Base-by-base conservation (phyloP, 2,113 vertebrate species). In the Dicaeum eximium region DNA sequence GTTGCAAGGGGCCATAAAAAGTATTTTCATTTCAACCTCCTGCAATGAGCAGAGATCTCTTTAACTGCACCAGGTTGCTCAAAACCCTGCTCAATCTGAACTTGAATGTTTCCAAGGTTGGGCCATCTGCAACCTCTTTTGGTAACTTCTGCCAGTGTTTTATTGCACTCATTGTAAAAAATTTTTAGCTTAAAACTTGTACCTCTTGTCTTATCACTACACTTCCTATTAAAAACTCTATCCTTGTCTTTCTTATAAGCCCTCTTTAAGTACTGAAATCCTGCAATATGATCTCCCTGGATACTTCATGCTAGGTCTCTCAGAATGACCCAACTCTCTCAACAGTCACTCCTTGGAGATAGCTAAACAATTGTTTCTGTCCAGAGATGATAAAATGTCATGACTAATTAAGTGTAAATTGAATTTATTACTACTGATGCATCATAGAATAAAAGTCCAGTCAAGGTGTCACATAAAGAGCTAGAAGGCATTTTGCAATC, bases 401-500 rank as follows among this genome's bases (percentile, higher is more conserved):
- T 56, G 54, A 40, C 13, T 73, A 22, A 61, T 69, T 72, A 91
- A 53, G 38, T 53, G 53, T 61, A 80, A 93, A 87, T 20, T 40
- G 14, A 67, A 53, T 64, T 82, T 58, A 51, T 92, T 69, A 40
- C 82, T 81, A 51, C 8, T 83, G 58, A 61, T 21, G 61, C 1
- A 69, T 42, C 30, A 57, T 15, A 48, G 8, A 83, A 86, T 44
- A 60, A 50, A 86, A 75, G 31, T 51, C 71, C 54, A 60, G 37
- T 79, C 28, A 53, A 79, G 23, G 15, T 90, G 35, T 82, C 62
- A 65, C 33, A 54, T 6, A 48, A 82, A 84, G 80, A 16, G 4
- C n/a, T 67, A 48, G 31, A 93, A 85, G 19, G 40, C 20, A 71
- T 85, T 96, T 89, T 91, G 50, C 15, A 69, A 47, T 65, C n/a